Conservation (phyloP, 2,797 vertebrate species). For the Nyctalus aviator region DNA sequence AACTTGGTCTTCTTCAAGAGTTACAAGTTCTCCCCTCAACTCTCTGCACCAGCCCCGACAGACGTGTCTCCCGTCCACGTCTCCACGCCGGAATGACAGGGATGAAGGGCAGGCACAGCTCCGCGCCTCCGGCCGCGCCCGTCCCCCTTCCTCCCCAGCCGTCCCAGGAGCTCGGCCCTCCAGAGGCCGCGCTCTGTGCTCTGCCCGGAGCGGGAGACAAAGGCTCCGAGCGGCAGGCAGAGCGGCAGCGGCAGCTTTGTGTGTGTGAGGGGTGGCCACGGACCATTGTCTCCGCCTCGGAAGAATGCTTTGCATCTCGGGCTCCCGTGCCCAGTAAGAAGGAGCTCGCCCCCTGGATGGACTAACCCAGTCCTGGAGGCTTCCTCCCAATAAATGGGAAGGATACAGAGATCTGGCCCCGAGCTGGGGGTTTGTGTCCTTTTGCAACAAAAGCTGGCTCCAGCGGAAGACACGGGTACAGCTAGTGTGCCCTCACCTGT, state of each 20-base stretch:
- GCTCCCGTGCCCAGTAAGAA: background rate
- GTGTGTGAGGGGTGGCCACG: background rate
- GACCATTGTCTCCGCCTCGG: conserved; percentile 58
- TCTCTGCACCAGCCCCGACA: background rate
- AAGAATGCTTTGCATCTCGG: background rate
- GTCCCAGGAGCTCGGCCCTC: background rate
- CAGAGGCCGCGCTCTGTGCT: background rate
- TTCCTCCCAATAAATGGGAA: background rate
- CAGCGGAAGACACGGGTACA: background rate
- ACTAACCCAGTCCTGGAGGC: background rate
- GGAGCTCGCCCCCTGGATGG: background rate
- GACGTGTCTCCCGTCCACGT: background rate
- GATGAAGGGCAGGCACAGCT: background rate
- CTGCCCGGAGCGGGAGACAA: conserved; percentile 70
- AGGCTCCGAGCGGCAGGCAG: conserved; percentile 9
- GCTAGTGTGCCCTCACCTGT: background rate
- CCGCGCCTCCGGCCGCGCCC: background rate
- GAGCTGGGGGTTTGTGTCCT: background rate
- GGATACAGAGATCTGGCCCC: background rate
- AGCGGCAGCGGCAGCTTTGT: conserved; percentile 11
- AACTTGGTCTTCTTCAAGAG: conserved; percentile 12
- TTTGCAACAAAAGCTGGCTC: conserved; percentile 51
- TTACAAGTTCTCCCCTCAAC: background rate
- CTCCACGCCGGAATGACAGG: background rate
- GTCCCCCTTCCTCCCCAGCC: background rate